These are phyloP conservation scores for Python bivittatus DNA, from an alignment of 2,113 vertebrate genomes.

Conservation along the genomic window DNA sequence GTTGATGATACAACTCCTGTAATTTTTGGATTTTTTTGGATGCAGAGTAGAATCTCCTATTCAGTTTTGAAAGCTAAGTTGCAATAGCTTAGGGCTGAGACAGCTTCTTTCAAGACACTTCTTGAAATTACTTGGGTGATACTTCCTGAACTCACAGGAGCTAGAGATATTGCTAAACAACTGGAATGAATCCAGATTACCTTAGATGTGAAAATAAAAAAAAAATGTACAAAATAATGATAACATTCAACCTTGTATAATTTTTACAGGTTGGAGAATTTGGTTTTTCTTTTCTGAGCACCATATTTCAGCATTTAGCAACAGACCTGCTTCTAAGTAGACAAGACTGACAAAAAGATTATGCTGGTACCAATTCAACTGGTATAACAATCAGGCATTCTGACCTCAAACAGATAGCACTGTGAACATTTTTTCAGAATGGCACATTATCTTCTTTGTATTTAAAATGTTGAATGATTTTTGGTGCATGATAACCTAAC, in stretches of 20 bases:
- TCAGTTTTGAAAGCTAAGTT: not conserved
- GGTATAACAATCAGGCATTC: conserved; percentile 41
- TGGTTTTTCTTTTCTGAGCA: not conserved
- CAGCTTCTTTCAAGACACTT: too few relatives aligned
- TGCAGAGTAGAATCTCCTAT: too few relatives aligned
- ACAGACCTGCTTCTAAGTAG: not conserved
- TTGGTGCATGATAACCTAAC: conserved; percentile 29
- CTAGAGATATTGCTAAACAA: not conserved
- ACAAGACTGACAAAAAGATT: conserved; percentile 1
- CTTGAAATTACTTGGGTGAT: not conserved
- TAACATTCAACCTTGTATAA: not conserved
- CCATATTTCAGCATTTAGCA: not conserved
- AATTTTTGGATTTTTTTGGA: not conserved
- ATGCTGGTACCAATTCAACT: conserved; percentile 13
- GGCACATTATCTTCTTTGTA: conserved; percentile 42
- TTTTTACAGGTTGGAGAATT: not conserved
- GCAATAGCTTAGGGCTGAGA: not conserved
- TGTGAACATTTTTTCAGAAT: not conserved
- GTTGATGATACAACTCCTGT: not conserved
- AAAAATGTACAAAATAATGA: not conserved
- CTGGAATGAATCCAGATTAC: not conserved
- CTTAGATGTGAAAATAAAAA: not conserved
- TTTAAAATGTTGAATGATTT: conserved; percentile 40
- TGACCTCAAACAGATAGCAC: conserved; percentile 35
- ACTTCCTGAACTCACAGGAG: not conserved